These are phyloP conservation scores for Yoshiicerus persimilis DNA, from an alignment of 1,140 invertebrate species.

Conservation along the genomic window DNA sequence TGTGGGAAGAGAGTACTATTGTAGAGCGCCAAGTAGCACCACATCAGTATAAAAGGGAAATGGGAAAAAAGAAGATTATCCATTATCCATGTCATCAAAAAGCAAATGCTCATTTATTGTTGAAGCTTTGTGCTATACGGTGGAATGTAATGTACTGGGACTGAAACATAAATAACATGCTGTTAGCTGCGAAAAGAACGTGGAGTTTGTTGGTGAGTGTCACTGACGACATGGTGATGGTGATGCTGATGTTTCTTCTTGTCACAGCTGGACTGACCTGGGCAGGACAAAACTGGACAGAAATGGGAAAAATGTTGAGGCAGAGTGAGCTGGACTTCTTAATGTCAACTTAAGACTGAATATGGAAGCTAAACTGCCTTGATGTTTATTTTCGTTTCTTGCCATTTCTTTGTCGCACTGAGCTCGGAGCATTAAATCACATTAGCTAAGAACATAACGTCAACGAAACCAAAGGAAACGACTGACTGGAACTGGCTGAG, in stretches of 20 bases:
- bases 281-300: background rate
- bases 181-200: background rate
- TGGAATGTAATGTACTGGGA: background rate
- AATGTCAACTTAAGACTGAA: background rate
- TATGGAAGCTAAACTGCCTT: background rate
- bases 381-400: background rate
- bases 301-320: background rate
- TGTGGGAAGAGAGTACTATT: too few relatives aligned
- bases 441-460: background rate
- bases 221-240: background rate
- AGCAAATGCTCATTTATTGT: background rate
- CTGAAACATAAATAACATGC: background rate
- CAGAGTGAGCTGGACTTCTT: background rate
- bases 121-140: background rate
- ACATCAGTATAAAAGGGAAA: background rate
- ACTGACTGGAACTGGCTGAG: background rate
- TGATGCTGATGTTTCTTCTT: constrained; percentile 16
- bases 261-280: constrained; percentile 11
- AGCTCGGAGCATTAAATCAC: background rate
- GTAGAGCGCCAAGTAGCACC: background rate
- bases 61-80: background rate
- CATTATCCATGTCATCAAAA: constrained; percentile 13
- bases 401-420: background rate
- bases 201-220: background rate
- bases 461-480: background rate